Conservation (phyloP, 1,140 invertebrate species). For the Coelopa frigida region DNA sequence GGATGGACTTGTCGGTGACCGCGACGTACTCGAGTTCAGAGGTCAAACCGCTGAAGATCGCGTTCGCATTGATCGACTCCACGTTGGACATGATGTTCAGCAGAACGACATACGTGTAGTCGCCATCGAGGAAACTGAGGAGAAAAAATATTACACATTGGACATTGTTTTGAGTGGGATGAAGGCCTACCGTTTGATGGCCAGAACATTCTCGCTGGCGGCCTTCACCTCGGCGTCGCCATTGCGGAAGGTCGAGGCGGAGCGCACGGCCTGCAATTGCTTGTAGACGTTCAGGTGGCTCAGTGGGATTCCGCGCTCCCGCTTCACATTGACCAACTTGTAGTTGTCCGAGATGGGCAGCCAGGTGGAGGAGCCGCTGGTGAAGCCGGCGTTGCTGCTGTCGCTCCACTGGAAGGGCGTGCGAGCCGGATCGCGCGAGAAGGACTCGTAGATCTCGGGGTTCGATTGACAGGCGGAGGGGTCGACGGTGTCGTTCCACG, state of each 20-base stretch:
- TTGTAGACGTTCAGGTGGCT: conserved; percentile 42
- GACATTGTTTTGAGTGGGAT: neutral
- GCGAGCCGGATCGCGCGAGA: conserved; percentile 52
- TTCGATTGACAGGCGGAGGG: conserved; percentile 40
- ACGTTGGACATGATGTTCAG: conserved; percentile 32
- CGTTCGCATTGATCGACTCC: conserved; percentile 29
- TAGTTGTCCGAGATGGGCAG: conserved; percentile 56
- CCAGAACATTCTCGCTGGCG: conserved; percentile 44
- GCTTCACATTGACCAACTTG: conserved; percentile 47
- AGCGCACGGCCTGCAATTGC: conserved; percentile 28
- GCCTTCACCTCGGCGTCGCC: conserved; percentile 39
- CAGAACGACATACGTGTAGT: conserved; percentile 27
- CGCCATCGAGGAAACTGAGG: conserved; percentile 21
- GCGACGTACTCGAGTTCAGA: conserved; percentile 27
- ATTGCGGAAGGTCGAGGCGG: conserved; percentile 32
- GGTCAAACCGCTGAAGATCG: conserved; percentile 21
- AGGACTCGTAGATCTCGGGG: conserved; percentile 29
- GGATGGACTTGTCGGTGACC: conserved; percentile 28
- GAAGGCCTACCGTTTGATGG: conserved; percentile 44
- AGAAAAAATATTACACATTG: neutral
- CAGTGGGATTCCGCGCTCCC: conserved; percentile 34
- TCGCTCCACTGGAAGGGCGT: conserved; percentile 64
- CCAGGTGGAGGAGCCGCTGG: conserved; percentile 56
- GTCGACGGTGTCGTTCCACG: conserved; percentile 48
- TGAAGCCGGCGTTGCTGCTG: conserved; percentile 50